phyloP scores from a whole-genome alignment of 2,113 vertebrate species.

The Aspidoscelis tigris region DNA sequence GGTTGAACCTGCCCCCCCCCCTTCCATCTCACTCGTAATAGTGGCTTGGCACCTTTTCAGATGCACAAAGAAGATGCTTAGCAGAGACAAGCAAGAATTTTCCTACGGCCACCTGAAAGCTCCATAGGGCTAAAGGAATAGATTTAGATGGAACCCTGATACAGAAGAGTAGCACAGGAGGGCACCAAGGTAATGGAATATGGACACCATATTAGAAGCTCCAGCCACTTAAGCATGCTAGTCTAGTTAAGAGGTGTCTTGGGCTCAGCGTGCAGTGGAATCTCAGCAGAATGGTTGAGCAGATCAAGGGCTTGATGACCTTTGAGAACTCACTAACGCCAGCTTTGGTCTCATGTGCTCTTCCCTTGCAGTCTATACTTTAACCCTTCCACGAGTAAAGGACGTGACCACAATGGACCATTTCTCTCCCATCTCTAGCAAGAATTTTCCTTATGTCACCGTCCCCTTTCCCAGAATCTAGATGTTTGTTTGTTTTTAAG shows the following conservation, averaged over 20 bases:
- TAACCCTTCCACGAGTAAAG: neutral
- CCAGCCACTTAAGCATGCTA: neutral
- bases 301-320: neutral
- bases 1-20: neutral
- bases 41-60: constrained; percentile 12
- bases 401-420: neutral
- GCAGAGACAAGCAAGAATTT: neutral
- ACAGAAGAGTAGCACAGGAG: neutral
- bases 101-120: neutral
- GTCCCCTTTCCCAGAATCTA: too few relatives aligned
- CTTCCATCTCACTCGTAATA: neutral
- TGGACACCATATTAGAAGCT: neutral
- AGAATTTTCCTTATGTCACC: neutral
- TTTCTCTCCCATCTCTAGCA: neutral
- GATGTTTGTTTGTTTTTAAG: neutral
- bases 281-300: neutral
- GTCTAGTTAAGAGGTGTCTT: neutral
- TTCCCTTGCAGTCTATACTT: neutral
- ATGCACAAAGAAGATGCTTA: neutral
- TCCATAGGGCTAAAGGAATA: neutral
- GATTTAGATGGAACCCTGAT: too few relatives aligned
- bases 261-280: neutral
- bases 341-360: neutral
- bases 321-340: neutral
- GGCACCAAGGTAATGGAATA: too few relatives aligned